Conservation (phyloP, 2,888 invertebrate species). For the Isotomurus palustris region DNA sequence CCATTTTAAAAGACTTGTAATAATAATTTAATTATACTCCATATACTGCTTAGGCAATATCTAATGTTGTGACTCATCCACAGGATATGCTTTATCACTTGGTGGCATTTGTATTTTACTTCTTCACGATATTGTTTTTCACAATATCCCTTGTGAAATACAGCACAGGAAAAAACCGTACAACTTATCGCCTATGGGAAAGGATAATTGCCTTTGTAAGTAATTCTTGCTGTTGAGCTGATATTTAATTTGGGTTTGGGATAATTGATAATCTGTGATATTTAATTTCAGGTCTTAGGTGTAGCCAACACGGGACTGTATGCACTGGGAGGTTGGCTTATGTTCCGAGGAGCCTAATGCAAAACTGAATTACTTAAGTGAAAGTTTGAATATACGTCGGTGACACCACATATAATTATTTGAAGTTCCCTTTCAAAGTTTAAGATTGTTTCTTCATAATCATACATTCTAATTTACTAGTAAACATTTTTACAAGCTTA, state of each 20-base stretch:
- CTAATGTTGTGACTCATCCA: background rate
- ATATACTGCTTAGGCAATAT: background rate
- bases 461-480: too few species aligned
- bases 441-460: too few species aligned
- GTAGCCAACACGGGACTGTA: slow-evolving; percentile 16
- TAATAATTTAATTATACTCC: background rate
- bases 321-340: slow-evolving; percentile 16
- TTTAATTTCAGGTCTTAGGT: slow-evolving; percentile 27
- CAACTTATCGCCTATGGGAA: slow-evolving; percentile 15
- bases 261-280: too few species aligned
- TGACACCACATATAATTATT: too few species aligned
- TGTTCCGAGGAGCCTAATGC: slow-evolving; percentile 3
- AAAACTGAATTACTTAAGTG: too few species aligned
- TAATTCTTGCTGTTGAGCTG: background rate
- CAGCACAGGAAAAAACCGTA: background rate
- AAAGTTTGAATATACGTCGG: too few species aligned
- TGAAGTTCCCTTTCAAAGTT: too few species aligned
- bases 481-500: too few species aligned
- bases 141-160: slow-evolving; percentile 13
- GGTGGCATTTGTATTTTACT: slow-evolving; percentile 22
- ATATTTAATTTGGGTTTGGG: too few species aligned
- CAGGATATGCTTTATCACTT: slow-evolving; percentile 29
- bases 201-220: slow-evolving; percentile 24
- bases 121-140: slow-evolving; percentile 22
- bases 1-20: slow-evolving; percentile 12